A percentile compares a stretch with the other conserved stretches of the same genome.
Evolutionary conservation across 2,113 vertebrate species (phyloP).

Genomic region (Erythrolamprus reginae): DNA sequence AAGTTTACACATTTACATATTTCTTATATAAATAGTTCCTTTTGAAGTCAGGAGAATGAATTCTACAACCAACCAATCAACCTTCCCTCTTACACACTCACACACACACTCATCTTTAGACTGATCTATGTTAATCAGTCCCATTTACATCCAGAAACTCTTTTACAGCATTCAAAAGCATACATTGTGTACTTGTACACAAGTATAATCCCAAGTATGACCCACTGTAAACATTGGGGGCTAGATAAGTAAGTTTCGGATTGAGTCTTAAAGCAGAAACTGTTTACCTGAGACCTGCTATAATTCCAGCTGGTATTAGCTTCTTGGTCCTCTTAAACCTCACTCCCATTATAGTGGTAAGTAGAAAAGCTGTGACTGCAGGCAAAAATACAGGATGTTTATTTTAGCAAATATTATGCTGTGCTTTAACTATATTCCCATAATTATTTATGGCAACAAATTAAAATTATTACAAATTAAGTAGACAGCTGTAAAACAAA

Average conservation of each 20-base stretch:
- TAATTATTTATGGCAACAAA: neutral
- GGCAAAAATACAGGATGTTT: slow-evolving; percentile 32
- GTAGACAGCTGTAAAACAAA: neutral
- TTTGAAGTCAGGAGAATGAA: neutral
- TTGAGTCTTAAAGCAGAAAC: neutral
- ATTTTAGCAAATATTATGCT: neutral
- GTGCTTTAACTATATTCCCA: neutral
- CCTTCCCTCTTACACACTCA: no score
- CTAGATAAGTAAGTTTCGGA: neutral
- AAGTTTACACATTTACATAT: no score
- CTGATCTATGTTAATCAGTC: neutral
- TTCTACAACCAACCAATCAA: neutral
- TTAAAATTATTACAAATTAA: neutral
- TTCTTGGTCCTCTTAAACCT: slow-evolving; percentile 90
- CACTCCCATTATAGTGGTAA: slow-evolving; percentile 86
- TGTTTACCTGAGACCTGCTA: slow-evolving; percentile 83
- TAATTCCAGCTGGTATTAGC: slow-evolving; percentile 85
- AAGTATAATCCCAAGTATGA: neutral
- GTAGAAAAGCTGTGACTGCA: slow-evolving; percentile 79
- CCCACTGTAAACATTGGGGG: neutral
- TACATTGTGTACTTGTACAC: neutral
- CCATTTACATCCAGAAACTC: neutral
- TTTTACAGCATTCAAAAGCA: neutral
- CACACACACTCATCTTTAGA: neutral
- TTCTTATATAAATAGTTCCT: neutral